Conservation (phyloP, 2,888 invertebrate genomes). For the Geotrupes spiniger region DNA sequence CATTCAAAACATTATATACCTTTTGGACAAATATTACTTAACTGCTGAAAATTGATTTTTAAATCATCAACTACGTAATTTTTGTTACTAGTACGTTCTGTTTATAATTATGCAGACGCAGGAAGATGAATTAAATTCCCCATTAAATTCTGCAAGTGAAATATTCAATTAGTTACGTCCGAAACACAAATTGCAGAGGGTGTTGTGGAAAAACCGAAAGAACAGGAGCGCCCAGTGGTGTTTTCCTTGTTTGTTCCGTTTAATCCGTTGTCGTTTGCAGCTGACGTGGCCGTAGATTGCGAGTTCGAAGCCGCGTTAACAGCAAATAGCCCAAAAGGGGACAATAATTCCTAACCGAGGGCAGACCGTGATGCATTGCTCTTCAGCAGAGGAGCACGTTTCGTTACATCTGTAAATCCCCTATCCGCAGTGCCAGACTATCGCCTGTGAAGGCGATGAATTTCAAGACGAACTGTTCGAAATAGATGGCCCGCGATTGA, state of each 20-base stretch:
- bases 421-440: slow-evolving; percentile 29
- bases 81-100: too few relatives aligned
- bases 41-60: too few relatives aligned
- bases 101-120: not conserved
- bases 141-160: not conserved
- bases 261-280: slow-evolving; percentile 30
- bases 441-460: slow-evolving; percentile 34
- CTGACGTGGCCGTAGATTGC: slow-evolving; percentile 43
- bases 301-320: slow-evolving; percentile 44
- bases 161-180: not conserved
- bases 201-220: not conserved
- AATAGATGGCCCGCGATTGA: slow-evolving; percentile 23
- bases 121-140: not conserved
- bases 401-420: slow-evolving; percentile 12
- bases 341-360: slow-evolving; percentile 44
- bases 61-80: too few relatives aligned
- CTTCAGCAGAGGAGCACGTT: slow-evolving; percentile 19
- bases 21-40: too few relatives aligned
- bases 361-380: slow-evolving; percentile 41
- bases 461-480: slow-evolving; percentile 29
- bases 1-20: too few relatives aligned
- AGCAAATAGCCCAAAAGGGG: slow-evolving; percentile 47
- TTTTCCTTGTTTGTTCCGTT: slow-evolving; percentile 22
- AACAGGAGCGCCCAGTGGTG: slow-evolving; percentile 13
- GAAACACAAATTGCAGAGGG: slow-evolving; percentile 1